These are phyloP conservation scores for Corythornis leucogaster DNA, from an alignment of 2,797 vertebrate genomes.

Conservation along the genomic window DNA sequence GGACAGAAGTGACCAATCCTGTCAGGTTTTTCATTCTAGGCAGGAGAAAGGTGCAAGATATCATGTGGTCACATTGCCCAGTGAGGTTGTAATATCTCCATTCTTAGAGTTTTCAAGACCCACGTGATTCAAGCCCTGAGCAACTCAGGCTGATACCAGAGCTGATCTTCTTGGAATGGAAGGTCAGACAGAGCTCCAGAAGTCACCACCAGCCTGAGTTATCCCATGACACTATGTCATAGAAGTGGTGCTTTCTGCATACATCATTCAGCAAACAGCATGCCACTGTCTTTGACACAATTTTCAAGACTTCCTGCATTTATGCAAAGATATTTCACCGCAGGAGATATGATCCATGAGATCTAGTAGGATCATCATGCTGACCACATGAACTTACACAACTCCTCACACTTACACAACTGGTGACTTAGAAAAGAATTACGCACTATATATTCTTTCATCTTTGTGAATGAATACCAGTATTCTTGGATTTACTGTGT, in stretches of 20 bases:
- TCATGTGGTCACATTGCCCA: fast-evolving
- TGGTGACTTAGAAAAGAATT: neutral
- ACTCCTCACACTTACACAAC: constrained; percentile 36
- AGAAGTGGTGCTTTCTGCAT: neutral
- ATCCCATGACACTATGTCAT: neutral
- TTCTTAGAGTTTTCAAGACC: neutral
- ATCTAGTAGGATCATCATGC: neutral
- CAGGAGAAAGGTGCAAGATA: neutral
- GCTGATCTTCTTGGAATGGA: neutral
- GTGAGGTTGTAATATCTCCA: neutral
- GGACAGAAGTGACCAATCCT: neutral
- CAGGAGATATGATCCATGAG: neutral
- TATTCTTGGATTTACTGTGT: neutral
- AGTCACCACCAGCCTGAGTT: neutral
- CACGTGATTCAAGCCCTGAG: neutral
- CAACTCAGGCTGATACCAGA: neutral
- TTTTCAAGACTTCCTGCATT: neutral
- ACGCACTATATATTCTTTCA: neutral
- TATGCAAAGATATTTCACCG: neutral
- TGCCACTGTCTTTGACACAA: neutral
- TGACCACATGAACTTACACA: neutral
- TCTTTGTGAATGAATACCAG: neutral
- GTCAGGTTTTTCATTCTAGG: neutral
- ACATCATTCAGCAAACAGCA: neutral
- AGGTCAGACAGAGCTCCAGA: neutral